Conservation (phyloP, 1,140 invertebrate species). For the Leptinotarsa undecemlineata region DNA sequence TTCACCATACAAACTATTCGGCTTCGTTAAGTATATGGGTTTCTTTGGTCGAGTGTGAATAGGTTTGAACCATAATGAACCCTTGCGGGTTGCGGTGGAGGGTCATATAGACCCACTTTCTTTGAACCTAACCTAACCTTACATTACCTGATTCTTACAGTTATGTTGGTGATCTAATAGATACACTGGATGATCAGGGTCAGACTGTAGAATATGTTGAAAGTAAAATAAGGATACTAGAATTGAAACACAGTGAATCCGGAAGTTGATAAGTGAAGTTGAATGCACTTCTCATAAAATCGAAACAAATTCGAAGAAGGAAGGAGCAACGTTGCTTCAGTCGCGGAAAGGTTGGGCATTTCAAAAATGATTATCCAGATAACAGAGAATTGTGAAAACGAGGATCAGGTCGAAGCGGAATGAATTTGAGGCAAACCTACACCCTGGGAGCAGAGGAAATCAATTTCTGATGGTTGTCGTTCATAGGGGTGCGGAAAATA, state of each 20-base stretch:
- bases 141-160: slow-evolving; percentile 41
- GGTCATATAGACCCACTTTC: too few relatives aligned
- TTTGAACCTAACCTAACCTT: too few relatives aligned
- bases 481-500: too few relatives aligned
- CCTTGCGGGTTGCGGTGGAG: too few relatives aligned
- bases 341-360: slow-evolving; percentile 38
- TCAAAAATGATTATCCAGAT: slow-evolving; percentile 24
- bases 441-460: too few relatives aligned
- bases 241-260: slow-evolving; percentile 44
- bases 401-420: background rate
- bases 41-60: too few relatives aligned
- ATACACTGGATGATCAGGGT: slow-evolving; percentile 48
- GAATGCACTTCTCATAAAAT: slow-evolving; percentile 44
- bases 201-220: slow-evolving; percentile 54
- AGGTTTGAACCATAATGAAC: too few relatives aligned
- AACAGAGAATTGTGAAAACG: background rate
- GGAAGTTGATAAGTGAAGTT: slow-evolving; percentile 43
- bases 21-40: too few relatives aligned
- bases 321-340: slow-evolving; percentile 29
- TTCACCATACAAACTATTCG: too few relatives aligned
- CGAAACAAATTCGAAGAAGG: background rate
- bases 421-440: background rate
- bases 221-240: slow-evolving; percentile 54
- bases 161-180: slow-evolving; percentile 50
- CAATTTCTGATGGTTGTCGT: too few relatives aligned